A percentile compares a stretch with the other conserved stretches of the same genome.
phyloP scores from a whole-genome alignment of 2,113 vertebrate genomes.

The Turdus rufiventris region DNA sequence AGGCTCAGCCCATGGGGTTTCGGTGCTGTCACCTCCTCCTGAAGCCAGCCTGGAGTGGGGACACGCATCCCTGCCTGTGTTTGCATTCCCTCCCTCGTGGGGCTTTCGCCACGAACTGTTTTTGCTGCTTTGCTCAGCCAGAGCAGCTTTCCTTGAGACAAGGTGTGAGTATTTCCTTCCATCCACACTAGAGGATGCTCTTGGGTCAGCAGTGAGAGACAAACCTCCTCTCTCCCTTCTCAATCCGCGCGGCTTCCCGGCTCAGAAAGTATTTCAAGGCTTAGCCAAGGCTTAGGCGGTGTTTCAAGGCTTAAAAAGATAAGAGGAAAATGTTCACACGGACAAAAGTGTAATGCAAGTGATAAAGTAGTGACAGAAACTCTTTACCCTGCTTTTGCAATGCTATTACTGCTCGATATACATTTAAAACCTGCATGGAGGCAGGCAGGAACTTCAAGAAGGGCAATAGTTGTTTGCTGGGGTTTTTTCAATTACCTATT shows the following conservation, averaged over 20 bases:
- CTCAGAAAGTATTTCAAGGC: neutral
- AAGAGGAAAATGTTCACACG: neutral
- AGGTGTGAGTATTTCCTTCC: neutral
- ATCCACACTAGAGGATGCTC: slow-evolving; percentile 61
- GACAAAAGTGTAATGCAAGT: neutral
- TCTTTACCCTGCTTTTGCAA: neutral
- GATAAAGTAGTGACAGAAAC: neutral
- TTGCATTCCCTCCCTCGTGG: neutral
- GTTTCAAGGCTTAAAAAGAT: neutral
- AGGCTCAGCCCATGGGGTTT: rapidly evolving
- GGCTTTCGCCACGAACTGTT: neutral
- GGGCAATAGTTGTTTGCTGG: neutral
- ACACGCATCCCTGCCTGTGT: neutral
- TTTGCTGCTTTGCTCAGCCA: neutral
- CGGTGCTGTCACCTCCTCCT: neutral
- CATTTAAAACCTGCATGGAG: neutral
- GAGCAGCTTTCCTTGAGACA: rapidly evolving
- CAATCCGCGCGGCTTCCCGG: neutral
- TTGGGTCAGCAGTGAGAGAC: slow-evolving; percentile 29
- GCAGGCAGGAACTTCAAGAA: neutral
- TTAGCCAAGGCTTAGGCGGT: neutral
- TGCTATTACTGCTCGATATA: neutral
- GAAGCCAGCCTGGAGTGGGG: neutral
- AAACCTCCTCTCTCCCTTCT: neutral
- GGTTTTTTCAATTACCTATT: neutral